A percentile compares a stretch with the other conserved stretches of the same genome.
phyloP scores from a whole-genome alignment of 1,140 invertebrate species.

The Adelges cooleyi region DNA sequence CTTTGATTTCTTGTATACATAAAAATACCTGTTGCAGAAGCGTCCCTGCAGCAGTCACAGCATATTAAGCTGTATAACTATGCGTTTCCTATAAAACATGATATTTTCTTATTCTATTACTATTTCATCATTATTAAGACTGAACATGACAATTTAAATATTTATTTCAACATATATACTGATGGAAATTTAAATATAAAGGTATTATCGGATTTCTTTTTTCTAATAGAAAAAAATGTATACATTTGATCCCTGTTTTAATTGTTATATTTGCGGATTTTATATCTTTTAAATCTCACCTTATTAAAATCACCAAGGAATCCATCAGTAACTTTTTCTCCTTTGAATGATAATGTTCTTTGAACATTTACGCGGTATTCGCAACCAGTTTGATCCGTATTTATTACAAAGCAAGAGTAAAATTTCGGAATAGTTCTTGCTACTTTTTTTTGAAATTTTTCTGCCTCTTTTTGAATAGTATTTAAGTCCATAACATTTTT shows the following conservation, averaged over 20 bases:
- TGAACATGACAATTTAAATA: too few relatives aligned
- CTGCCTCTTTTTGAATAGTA: not conserved
- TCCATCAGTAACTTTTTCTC: slow-evolving; percentile 16
- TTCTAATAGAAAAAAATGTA: too few relatives aligned
- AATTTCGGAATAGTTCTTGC: slow-evolving; percentile 3
- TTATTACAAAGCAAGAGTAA: slow-evolving; percentile 24
- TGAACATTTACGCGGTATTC: slow-evolving; percentile 23
- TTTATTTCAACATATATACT: too few relatives aligned
- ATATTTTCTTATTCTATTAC: too few relatives aligned
- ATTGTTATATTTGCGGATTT: too few relatives aligned
- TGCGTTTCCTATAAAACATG: too few relatives aligned
- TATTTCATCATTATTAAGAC: too few relatives aligned
- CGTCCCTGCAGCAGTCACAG: slow-evolving; percentile 22
- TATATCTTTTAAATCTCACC: too few relatives aligned
- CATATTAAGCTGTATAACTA: slow-evolving; percentile 31
- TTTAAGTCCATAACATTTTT: not conserved
- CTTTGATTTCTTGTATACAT: slow-evolving; percentile 28
- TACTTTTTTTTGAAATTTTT: slow-evolving; percentile 29
- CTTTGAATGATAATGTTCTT: slow-evolving; percentile 16
- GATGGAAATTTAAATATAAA: too few relatives aligned
- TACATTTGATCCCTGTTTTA: too few relatives aligned
- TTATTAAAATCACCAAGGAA: slow-evolving; percentile 27
- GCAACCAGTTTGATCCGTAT: slow-evolving; percentile 31
- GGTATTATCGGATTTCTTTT: too few relatives aligned
- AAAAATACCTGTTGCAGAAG: slow-evolving; percentile 25